Evolutionary conservation across 1,140 invertebrate genomes (phyloP).

Genomic region (Pinna nobilis): DNA sequence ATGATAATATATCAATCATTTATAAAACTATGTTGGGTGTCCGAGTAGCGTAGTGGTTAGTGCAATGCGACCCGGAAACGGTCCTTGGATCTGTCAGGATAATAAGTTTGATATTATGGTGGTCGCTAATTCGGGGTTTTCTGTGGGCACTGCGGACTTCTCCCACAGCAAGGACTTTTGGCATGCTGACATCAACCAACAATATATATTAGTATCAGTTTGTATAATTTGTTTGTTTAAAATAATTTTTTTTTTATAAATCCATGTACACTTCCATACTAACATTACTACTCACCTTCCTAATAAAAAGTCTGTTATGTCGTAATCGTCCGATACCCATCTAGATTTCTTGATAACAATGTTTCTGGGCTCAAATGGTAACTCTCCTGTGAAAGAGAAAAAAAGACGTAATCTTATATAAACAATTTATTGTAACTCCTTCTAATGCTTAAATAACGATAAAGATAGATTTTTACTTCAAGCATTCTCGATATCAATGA

Average conservation of each 20-base stretch:
- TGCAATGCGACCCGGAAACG: too few relatives aligned
- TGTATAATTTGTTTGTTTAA: not conserved
- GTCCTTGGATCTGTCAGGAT: too few relatives aligned
- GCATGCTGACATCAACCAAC: not conserved
- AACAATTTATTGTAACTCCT: too few relatives aligned
- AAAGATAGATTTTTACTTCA: too few relatives aligned
- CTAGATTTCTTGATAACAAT: constrained; percentile 71
- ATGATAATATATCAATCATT: too few relatives aligned
- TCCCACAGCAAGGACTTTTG: not conserved
- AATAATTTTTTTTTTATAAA: not conserved
- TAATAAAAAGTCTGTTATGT: constrained; percentile 70
- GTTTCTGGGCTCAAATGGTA: constrained; percentile 73
- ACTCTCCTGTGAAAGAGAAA: constrained; percentile 60
- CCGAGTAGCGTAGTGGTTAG: too few relatives aligned
- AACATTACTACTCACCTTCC: constrained; percentile 71
- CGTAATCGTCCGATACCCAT: constrained; percentile 75
- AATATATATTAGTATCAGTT: not conserved
- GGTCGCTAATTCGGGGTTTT: not conserved
- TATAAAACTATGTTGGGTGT: too few relatives aligned
- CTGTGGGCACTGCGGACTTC: not conserved
- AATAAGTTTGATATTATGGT: too few relatives aligned
- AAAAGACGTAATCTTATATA: too few relatives aligned
- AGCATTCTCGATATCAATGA: too few relatives aligned
- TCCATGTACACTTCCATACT: not conserved
- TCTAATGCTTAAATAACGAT: too few relatives aligned